Percentiles rank a stretch among this genome's conserved stretches.
These are phyloP conservation scores for Siphamia tubifer DNA, from an alignment of 2,113 vertebrate species.

Conservation along the genomic window DNA sequence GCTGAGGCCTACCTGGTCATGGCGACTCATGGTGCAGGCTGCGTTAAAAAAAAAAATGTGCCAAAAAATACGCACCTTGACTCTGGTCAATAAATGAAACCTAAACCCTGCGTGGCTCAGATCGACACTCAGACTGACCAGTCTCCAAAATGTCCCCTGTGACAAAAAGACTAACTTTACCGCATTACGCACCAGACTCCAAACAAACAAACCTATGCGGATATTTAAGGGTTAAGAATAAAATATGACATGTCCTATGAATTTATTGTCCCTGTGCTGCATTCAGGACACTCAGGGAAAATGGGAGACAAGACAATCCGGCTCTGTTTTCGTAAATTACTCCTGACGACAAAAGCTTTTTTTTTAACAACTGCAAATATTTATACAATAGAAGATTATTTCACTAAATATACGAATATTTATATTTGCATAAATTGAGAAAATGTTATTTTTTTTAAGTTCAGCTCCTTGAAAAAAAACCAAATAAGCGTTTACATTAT, in stretches of 20 bases:
- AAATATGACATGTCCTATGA: conserved; percentile 4
- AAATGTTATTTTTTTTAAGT: no score
- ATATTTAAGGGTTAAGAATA: conserved; percentile 73
- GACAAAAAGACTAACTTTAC: neutral
- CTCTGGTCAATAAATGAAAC: neutral
- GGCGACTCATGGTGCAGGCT: neutral
- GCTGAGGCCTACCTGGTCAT: conserved; percentile 41
- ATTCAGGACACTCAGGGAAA: conserved; percentile 5
- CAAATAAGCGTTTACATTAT: rapidly evolving
- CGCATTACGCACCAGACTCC: neutral
- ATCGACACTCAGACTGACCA: neutral
- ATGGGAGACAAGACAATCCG: neutral
- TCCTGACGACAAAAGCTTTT: neutral
- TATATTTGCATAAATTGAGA: no score
- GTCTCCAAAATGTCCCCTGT: neutral
- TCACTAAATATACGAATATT: neutral
- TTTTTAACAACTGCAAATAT: neutral
- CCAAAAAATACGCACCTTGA: neutral
- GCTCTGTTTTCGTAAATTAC: neutral
- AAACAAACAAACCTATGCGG: neutral
- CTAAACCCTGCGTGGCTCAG: no score
- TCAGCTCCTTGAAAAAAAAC: neutral
- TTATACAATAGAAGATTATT: neutral
- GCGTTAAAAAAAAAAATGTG: neutral
- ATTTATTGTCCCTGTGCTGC: conserved; percentile 45